phyloP scores from a whole-genome alignment of 2,113 vertebrate genomes.

The Dipodomys stephensi region DNA sequence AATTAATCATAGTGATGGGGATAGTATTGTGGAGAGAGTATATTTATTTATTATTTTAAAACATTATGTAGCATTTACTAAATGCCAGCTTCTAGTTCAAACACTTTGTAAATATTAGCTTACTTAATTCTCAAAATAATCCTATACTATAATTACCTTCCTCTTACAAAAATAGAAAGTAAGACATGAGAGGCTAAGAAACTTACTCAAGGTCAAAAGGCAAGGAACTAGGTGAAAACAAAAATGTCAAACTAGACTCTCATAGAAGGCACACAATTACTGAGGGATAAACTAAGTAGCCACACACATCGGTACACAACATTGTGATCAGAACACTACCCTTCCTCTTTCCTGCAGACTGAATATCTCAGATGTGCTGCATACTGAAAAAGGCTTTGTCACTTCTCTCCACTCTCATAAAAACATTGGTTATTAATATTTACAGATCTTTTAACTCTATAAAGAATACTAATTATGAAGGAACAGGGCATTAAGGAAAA shows the following conservation, averaged over 20 bases:
- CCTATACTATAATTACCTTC: neutral
- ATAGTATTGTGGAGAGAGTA: neutral
- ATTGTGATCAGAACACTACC: neutral
- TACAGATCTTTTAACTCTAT: neutral
- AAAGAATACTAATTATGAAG: neutral
- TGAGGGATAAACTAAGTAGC: neutral
- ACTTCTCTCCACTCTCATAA: neutral
- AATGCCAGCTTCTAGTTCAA: neutral
- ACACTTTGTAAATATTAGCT: neutral
- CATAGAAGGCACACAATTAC: neutral
- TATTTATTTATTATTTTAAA: neutral
- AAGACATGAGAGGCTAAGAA: neutral
- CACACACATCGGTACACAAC: neutral
- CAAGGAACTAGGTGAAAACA: neutral
- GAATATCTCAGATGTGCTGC: neutral
- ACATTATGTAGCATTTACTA: neutral
- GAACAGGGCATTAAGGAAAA: neutral
- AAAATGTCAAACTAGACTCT: neutral
- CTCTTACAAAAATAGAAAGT: neutral
- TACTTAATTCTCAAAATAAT: neutral
- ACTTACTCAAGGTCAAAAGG: neutral
- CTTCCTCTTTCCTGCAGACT: neutral
- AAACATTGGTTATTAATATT: neutral
- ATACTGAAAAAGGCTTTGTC: neutral
- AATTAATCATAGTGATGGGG: too few relatives aligned